Base-by-base conservation (phyloP, 2,888 invertebrate species). In the Acleris laterana region DNA sequence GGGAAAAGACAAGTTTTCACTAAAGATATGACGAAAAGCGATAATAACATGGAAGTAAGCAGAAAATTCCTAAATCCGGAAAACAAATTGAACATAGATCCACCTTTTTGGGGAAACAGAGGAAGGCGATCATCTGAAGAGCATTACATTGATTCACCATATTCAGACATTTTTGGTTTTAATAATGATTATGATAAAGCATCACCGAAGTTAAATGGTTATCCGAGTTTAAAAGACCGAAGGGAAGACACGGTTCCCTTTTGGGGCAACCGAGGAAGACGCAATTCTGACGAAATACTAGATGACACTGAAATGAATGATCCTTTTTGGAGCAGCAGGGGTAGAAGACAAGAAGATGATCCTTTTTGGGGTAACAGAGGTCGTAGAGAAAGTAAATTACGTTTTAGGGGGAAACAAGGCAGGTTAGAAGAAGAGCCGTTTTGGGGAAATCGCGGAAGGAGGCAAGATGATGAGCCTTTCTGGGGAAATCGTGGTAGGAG, bases 401-500 rank as follows among this genome's bases (percentile, higher is more conserved):
- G 73, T 2, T 13, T 38, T 13, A 13, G 3, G 38, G 38, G 38
- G 9, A 38, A 38, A 13, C 38, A 38, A 4, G 38, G 11, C 3
- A 38, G 5, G 38, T 13, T 38, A 38, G 38, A 38, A 38, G 38
- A 38, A 13, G 38, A 38, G 13, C 38, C 38, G 38, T 74, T 76
- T 46, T 82, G 81, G 81, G 81, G 79, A 19, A 80, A 76, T 51
- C 72, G 82, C 60, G 83, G 80, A 4, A 76, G 78, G 63, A 46
- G 46, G 46, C 71, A 77, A 58, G 71, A 79, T 48, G 77, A 74
- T 7, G 66, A 73, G 7, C 90, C 91, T 4, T 93, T 93, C 74
- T 93, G 93, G 93, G 93, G 90, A 17, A 90, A 85, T 56, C 78
- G 90, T 50, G 93, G 93, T 16, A 74, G 78, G 67, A 74, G 78